Evolutionary conservation across 1,140 invertebrate species (phyloP), one percentile per base, ranked within the genome.

Genomic region (Pollicipes pollicipes): DNA sequence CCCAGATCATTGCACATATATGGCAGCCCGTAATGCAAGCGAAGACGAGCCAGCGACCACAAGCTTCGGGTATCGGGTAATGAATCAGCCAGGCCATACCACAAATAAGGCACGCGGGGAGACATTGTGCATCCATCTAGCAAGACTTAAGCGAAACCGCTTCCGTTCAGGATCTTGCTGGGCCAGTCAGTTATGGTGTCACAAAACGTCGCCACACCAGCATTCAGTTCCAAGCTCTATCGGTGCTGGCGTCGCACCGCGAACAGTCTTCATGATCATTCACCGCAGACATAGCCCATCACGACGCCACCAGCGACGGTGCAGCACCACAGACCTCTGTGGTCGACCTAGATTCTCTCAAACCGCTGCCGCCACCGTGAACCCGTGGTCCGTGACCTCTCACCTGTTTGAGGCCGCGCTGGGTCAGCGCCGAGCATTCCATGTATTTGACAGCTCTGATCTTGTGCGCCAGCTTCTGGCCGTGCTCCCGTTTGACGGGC

Each of bases 391-490:
- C 74, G 30, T 75, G 74, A 68, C 74, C 72, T 64, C 30, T 71
- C 68, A 93, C 90, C 84, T 95, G 91, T 82, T 98, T 98, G 35
- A 98, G 84, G 74, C 97, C 96, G 79, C 94, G 87, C 82, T 99
- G 95, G 76, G 97, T 99, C 70, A 99, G 84, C 64, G 96, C 95
- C 58, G 95, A 98, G 82, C 97, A 99, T 83, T 99, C 97, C 86
- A 98, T 91, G 80, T 99, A 99, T 82, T 93, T 93, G 17, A 97
- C 90, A 75, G 96, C 96, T 78, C 95, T 87, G 77, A 97, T 92
- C 87, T 95, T 96, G 79, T 95, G 93, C 29, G 95, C 93, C 81
- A 98, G 83, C 80, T 95, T 94, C 81, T 94, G 90, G 71, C 93
- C 95, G 80, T 98, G 93, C 80, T 93, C 92, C 76, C 95, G 85